A percentile compares a stretch with the other conserved stretches of the same genome.
phyloP scores from a whole-genome alignment of 2,888 invertebrate species.

The Alentia gelatinosa region DNA sequence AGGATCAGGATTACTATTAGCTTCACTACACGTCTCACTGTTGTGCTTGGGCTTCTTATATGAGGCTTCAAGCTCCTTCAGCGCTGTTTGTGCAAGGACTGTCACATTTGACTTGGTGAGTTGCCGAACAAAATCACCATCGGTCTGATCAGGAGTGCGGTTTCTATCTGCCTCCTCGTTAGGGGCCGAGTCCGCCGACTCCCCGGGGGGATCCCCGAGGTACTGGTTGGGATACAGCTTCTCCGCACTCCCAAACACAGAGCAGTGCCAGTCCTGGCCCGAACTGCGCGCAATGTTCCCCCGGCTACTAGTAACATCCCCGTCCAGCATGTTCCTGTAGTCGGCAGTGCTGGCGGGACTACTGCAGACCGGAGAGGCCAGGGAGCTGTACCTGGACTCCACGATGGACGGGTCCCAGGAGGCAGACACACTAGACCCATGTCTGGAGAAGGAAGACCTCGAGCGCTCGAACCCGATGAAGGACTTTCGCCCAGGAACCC shows the following conservation, averaged over 20 bases:
- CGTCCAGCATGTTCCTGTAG: background rate
- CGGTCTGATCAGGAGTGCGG: background rate
- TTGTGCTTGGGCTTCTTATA: background rate
- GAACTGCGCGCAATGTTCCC: background rate
- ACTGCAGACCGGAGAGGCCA: background rate
- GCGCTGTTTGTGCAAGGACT: background rate
- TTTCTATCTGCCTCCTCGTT: background rate
- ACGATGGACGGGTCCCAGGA: background rate
- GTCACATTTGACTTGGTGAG: background rate
- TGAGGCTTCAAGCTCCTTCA: background rate
- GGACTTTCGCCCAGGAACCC: background rate
- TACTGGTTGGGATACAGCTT: background rate
- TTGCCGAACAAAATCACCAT: background rate
- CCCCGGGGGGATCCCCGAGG: background rate
- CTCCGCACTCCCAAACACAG: background rate
- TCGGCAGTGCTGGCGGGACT: background rate
- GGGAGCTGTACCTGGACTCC: background rate
- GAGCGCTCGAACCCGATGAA: background rate
- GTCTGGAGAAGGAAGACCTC: too few species aligned
- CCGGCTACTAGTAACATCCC: background rate
- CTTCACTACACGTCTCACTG: background rate
- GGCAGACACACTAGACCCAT: background rate
- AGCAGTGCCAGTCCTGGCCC: constrained; percentile 14
- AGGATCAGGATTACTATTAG: background rate
- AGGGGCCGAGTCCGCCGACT: background rate